A percentile compares a stretch with the other conserved stretches of the same genome.
Evolutionary conservation across 1,140 invertebrate genomes (phyloP).

Genomic region (Drosophila lacteicornis): DNA sequence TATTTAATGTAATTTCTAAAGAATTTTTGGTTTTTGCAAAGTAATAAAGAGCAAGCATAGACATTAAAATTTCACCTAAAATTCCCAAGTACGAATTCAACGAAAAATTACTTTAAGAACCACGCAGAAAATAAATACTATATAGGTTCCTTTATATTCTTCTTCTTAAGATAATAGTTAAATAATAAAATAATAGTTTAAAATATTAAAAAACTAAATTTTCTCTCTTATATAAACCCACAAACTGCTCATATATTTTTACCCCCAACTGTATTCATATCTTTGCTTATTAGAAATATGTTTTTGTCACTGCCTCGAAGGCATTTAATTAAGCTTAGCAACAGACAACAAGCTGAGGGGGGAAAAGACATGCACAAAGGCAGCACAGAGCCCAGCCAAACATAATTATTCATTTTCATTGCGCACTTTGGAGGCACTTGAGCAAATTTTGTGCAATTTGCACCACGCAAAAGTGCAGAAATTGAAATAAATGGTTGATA

Average conservation of each 20-base stretch:
- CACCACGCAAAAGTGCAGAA: slow-evolving; percentile 69
- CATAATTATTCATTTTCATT: slow-evolving; percentile 74
- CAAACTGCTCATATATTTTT: background rate
- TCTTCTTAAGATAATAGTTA: too few relatives aligned
- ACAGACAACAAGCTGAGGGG: background rate
- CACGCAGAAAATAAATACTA: too few relatives aligned
- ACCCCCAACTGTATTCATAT: background rate
- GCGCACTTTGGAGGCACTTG: slow-evolving; percentile 63
- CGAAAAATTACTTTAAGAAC: too few relatives aligned
- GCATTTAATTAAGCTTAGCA: slow-evolving; percentile 70
- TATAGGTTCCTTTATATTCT: too few relatives aligned
- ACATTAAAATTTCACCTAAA: too few relatives aligned
- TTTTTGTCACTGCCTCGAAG: slow-evolving; percentile 56
- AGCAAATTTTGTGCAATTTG: slow-evolving; percentile 70
- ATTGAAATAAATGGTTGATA: slow-evolving; percentile 79
- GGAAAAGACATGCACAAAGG: slow-evolving; percentile 20
- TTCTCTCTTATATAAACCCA: background rate
- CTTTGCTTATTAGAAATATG: slow-evolving; percentile 33
- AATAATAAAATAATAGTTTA: too few relatives aligned
- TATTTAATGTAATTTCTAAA: too few relatives aligned
- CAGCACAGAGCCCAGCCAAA: slow-evolving; percentile 23
- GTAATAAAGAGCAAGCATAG: too few relatives aligned
- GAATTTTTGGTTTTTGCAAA: too few relatives aligned
- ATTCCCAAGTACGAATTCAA: too few relatives aligned
- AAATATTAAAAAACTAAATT: background rate